phyloP scores from a whole-genome alignment of 2,888 invertebrate genomes.

The Girardia tigrina region DNA sequence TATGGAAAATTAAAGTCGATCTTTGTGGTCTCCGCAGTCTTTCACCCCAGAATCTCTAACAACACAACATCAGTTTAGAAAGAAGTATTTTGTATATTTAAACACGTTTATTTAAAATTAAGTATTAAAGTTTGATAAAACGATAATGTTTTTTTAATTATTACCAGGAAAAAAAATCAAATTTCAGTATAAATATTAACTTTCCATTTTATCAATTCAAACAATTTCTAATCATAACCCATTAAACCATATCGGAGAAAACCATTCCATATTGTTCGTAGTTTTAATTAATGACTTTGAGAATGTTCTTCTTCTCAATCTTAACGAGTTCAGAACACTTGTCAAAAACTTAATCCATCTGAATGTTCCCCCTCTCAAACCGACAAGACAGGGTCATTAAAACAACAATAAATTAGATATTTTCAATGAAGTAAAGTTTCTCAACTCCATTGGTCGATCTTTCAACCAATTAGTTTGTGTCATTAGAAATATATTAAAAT shows the following conservation, averaged over 20 bases:
- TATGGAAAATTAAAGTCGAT: too few relatives aligned
- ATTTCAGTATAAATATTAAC: too few relatives aligned
- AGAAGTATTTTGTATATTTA: too few relatives aligned
- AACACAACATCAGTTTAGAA: too few relatives aligned
- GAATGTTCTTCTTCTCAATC: not conserved
- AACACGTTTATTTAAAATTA: too few relatives aligned
- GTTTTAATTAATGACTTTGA: conserved; percentile 6
- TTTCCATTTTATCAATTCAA: conserved; percentile 23
- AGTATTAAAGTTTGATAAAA: too few relatives aligned
- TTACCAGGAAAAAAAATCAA: too few relatives aligned
- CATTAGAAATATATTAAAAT: not conserved
- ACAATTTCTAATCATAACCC: not conserved
- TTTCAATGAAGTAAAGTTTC: not conserved
- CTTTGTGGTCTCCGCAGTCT: too few relatives aligned
- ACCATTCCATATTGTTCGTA: conserved; percentile 15
- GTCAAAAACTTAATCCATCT: not conserved
- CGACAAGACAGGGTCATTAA: not conserved
- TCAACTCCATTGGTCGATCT: not conserved
- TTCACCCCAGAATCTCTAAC: too few relatives aligned
- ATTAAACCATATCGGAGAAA: not conserved
- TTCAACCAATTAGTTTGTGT: not conserved
- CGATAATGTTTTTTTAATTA: too few relatives aligned
- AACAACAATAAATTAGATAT: not conserved
- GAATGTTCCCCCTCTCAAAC: conserved; percentile 15
- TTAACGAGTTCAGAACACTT: not conserved